phyloP scores from a whole-genome alignment of 2,113 vertebrate species.

The Erinaceus europaeus region DNA sequence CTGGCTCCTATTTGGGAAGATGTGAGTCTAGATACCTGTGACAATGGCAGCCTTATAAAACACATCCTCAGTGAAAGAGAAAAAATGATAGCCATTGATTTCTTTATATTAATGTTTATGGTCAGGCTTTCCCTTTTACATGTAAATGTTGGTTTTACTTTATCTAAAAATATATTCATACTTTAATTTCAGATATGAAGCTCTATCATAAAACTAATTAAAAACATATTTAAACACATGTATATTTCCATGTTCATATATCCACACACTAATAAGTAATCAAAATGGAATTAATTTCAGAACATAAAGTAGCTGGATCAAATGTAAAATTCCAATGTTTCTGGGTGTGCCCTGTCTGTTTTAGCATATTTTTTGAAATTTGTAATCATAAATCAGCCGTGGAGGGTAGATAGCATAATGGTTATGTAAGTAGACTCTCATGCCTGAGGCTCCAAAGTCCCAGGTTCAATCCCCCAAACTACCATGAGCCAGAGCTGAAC shows the following conservation, averaged over 20 bases:
- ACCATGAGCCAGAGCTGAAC: no score
- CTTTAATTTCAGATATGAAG: not conserved
- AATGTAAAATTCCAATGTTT: not conserved
- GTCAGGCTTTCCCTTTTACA: not conserved
- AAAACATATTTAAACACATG: not conserved
- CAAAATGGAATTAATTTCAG: not conserved
- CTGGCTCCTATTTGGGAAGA: no score
- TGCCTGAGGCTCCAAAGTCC: no score
- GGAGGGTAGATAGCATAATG: no score
- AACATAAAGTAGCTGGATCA: not conserved
- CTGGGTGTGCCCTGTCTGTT: not conserved
- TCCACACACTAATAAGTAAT: not conserved
- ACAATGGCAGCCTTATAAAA: no score
- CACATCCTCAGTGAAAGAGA: no score
- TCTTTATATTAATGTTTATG: not conserved
- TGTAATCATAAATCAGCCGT: not conserved
- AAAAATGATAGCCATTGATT: no score
- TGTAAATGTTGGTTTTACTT: not conserved
- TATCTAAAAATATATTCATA: not conserved
- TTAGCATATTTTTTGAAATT: not conserved
- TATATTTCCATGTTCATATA: not conserved
- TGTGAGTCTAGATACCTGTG: no score
- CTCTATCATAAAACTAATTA: not conserved
- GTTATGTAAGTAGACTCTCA: no score
- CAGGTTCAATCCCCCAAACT: no score